Base-by-base conservation (phyloP, 2,888 invertebrate species). In the Agrenia bidenticulata region DNA sequence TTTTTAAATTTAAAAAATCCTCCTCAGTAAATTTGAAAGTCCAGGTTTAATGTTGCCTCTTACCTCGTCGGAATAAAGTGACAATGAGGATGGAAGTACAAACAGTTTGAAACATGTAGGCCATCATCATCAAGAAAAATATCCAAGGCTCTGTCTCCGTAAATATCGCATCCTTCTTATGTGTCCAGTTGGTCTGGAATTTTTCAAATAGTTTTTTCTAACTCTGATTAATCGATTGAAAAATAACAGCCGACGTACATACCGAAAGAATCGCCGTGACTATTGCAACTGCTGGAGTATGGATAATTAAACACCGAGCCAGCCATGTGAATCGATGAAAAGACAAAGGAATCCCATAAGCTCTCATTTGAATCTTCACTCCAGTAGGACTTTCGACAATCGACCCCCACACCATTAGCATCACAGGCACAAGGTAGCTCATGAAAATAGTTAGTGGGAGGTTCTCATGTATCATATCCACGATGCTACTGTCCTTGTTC, bases 41-140 rank as follows among this genome's bases (percentile, higher is more conserved):
- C n/a, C n/a, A n/a, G n/a, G n/a, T n/a, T n/a, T n/a, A n/a, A n/a
- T n/a, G n/a, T n/a, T n/a, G n/a, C n/a, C n/a, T n/a, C 32, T 32
- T 65, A 68, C 68, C 58, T 32, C 54, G 23, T 11, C 60, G 58
- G 50, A 68, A 68, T 51, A 68, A 64, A 39, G 64, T 62, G 5
- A 60, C 62, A 1, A 65, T 23, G 1, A 68, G 50, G n/a, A 50
- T 59, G 0, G 59, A 23, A 4, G 50, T 39, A 23, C 64, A 64
- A 13, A 68, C 51, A 2, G 64, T 26, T 41, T 64, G 41, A 9
- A 61, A 65, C 9, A 65, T 49, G 45, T 68, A 68, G 26, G 59
- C 54, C 2, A 59, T 42, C 21, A 68, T 21, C 15, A 68, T 13
- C 9, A 68, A 2, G 32, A 64, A 55, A 26, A 68, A 68, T 11